Conservation (phyloP, 1,140 invertebrate species). For the Panagrolaimus sp. region DNA sequence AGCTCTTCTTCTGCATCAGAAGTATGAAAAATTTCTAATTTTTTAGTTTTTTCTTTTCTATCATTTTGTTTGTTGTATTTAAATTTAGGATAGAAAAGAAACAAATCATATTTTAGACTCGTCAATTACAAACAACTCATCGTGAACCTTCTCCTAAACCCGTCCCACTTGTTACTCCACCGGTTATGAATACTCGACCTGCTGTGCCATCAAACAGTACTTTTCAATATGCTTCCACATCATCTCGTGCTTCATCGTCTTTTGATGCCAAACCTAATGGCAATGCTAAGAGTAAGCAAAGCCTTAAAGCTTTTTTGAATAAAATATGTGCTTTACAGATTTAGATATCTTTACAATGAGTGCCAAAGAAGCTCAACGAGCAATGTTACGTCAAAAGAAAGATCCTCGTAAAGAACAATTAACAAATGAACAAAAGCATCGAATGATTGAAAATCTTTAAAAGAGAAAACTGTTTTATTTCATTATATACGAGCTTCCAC, state of each 20-base stretch:
- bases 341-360: conserved; percentile 50
- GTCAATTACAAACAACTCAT: background rate
- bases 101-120: background rate
- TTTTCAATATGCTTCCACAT: background rate
- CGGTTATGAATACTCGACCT: background rate
- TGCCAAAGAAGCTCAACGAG: conserved; percentile 50
- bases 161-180: background rate
- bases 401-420: conserved; percentile 38
- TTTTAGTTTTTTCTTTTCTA: conserved; percentile 14
- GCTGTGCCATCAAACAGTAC: background rate
- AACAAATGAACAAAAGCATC: conserved; percentile 46
- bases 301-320: background rate
- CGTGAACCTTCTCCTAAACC: background rate
- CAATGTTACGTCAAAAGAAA: conserved; percentile 31
- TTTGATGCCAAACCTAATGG: background rate
- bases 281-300: background rate
- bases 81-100: background rate
- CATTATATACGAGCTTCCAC: background rate
- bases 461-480: background rate
- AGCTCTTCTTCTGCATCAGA: conserved; percentile 1
- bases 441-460: conserved; percentile 39
- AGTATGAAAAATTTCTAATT: conserved; percentile 1
- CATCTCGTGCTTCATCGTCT: background rate
- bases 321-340: background rate
- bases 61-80: background rate